phyloP scores from a whole-genome alignment of 2,797 vertebrate genomes.

The Helostoma temminkii region DNA sequence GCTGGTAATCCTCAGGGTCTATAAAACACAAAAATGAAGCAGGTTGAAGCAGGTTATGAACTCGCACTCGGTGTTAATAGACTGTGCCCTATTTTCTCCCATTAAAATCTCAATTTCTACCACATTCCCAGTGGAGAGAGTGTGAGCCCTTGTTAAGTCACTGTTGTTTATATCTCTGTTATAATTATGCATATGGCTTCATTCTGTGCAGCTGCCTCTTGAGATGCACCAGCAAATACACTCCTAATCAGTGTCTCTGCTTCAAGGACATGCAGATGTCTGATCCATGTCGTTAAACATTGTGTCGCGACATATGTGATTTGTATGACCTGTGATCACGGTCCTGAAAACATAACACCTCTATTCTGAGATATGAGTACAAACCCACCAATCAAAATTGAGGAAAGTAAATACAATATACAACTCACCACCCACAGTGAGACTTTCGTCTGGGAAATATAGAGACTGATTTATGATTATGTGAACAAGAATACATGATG shows the following conservation, averaged over 20 bases:
- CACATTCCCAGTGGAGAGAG: constrained; percentile 36
- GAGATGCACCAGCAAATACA: constrained; percentile 46
- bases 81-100: constrained; percentile 45
- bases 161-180: constrained; percentile 55
- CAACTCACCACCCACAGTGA: background rate
- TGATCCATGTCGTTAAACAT: constrained; percentile 18
- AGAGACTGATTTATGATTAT: constrained; percentile 47
- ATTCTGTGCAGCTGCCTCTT: constrained; percentile 45
- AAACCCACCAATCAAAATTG: constrained; percentile 37
- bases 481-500: constrained; percentile 41
- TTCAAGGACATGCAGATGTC: constrained; percentile 64
- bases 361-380: constrained; percentile 7
- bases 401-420: constrained; percentile 31
- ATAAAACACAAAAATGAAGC: constrained; percentile 74
- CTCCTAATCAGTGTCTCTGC: constrained; percentile 54
- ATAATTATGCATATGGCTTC: constrained; percentile 62
- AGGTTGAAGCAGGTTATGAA: constrained; percentile 43
- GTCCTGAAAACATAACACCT: constrained; percentile 17
- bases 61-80: constrained; percentile 36
- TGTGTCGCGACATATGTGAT: constrained; percentile 28
- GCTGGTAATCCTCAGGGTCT: constrained; percentile 99
- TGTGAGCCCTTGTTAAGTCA: constrained; percentile 46
- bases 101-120: constrained; percentile 48
- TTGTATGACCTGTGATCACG: constrained; percentile 19
- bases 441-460: constrained; percentile 29